phyloP scores from a whole-genome alignment of 2,888 invertebrate genomes.

The Aradus depressus region DNA sequence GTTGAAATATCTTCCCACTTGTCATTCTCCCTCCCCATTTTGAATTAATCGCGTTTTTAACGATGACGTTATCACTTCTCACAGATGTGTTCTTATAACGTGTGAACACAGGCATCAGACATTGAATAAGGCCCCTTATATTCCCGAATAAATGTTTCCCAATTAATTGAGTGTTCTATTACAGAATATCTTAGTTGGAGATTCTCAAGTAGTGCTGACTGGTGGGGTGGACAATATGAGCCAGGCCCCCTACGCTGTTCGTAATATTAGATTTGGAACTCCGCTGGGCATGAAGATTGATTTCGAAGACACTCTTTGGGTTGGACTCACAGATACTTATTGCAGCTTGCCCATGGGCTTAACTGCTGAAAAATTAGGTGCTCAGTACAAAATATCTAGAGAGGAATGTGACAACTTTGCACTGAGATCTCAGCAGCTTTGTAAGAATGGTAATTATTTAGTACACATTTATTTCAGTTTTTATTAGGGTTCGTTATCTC shows the following conservation, averaged over 20 bases:
- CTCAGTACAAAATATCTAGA: conserved; percentile 65
- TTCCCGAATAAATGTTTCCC: too few relatives aligned
- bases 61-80: too few relatives aligned
- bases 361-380: conserved; percentile 88
- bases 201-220: conserved; percentile 72
- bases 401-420: conserved; percentile 80
- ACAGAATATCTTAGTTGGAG: conserved; percentile 75
- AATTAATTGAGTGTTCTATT: too few relatives aligned
- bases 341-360: conserved; percentile 91
- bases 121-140: background rate
- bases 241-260: conserved; percentile 73
- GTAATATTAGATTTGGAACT: conserved; percentile 80
- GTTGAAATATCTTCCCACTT: too few relatives aligned
- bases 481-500: background rate
- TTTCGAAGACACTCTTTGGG: conserved; percentile 86
- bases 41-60: too few relatives aligned
- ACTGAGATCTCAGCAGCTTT: conserved; percentile 69
- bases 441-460: conserved; percentile 61
- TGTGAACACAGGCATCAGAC: background rate
- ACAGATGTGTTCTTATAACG: too few relatives aligned
- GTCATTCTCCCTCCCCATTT: background rate
- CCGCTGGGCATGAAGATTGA: conserved; percentile 61
- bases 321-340: conserved; percentile 73
- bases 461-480: background rate
- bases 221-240: conserved; percentile 97